These are phyloP conservation scores for Prolemur simus DNA, from an alignment of 2,113 vertebrate species.

Conservation along the genomic window DNA sequence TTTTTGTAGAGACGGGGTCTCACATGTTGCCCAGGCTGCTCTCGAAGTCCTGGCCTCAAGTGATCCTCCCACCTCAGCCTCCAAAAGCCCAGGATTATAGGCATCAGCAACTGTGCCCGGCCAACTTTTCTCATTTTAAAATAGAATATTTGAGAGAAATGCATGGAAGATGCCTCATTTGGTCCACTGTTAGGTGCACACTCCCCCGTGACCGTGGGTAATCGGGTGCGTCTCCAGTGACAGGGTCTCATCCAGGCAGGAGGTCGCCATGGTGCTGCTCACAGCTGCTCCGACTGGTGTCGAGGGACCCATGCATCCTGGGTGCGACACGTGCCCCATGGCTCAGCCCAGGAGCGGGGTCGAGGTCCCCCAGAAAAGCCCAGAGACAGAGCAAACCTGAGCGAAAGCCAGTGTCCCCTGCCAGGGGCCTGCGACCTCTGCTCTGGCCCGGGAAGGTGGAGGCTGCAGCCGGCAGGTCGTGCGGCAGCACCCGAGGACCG, in stretches of 20 bases:
- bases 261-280: background rate
- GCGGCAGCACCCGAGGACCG: background rate
- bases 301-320: background rate
- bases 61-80: too few relatives aligned
- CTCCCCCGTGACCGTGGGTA: background rate
- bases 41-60: too few relatives aligned
- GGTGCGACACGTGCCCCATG: background rate
- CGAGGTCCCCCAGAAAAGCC: background rate
- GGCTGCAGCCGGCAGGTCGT: background rate
- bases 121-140: too few relatives aligned
- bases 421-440: too few relatives aligned
- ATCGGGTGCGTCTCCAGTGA: too few relatives aligned
- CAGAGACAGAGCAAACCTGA: background rate
- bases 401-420: accelerated
- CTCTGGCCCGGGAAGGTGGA: background rate
- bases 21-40: too few relatives aligned
- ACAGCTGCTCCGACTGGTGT: background rate
- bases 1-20: too few relatives aligned
- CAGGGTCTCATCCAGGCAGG: background rate
- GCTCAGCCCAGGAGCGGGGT: background rate
- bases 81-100: too few relatives aligned
- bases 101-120: too few relatives aligned
- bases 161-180: background rate
- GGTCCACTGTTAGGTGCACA: background rate
- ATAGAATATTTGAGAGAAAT: background rate